Evolutionary conservation across 1,140 invertebrate species (phyloP).

Genomic region (Plectus sambesii): DNA sequence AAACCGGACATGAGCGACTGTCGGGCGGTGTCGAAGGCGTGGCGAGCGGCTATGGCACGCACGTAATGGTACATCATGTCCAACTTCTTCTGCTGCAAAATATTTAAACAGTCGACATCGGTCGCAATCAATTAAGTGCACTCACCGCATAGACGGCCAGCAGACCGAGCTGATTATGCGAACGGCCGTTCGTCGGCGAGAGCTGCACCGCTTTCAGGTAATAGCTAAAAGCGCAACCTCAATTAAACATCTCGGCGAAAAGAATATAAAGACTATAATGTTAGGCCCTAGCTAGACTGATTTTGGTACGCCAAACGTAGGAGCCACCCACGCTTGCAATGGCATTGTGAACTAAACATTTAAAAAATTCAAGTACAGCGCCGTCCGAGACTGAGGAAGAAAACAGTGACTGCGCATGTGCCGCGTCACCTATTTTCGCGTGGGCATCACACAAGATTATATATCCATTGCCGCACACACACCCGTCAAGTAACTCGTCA

Average conservation of each 20-base stretch:
- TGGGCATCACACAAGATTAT: background rate
- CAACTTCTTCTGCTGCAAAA: slow-evolving; percentile 16
- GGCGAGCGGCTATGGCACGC: slow-evolving; percentile 13
- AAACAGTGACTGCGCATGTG: no score
- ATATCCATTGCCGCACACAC: background rate
- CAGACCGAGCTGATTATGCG: slow-evolving; percentile 19
- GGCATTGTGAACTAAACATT: background rate
- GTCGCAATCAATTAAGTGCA: background rate
- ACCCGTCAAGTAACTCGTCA: background rate
- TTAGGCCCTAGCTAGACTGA: background rate
- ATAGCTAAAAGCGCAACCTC: slow-evolving; percentile 9
- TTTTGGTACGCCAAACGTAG: background rate
- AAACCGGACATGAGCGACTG: slow-evolving; percentile 10
- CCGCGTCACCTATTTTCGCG: no score
- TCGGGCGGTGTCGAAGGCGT: slow-evolving; percentile 15
- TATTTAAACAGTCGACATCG: background rate
- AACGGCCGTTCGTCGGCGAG: slow-evolving; percentile 15
- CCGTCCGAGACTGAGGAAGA: no score
- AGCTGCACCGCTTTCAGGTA: slow-evolving; percentile 17
- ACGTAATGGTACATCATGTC: slow-evolving; percentile 18
- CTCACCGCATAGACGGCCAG: slow-evolving; percentile 18
- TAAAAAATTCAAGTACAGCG: background rate
- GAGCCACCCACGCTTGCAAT: background rate
- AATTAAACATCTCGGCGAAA: no score
- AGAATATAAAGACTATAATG: no score